Base-by-base conservation (phyloP, 1,140 invertebrate species). In the Trichonephila clavipes region DNA sequence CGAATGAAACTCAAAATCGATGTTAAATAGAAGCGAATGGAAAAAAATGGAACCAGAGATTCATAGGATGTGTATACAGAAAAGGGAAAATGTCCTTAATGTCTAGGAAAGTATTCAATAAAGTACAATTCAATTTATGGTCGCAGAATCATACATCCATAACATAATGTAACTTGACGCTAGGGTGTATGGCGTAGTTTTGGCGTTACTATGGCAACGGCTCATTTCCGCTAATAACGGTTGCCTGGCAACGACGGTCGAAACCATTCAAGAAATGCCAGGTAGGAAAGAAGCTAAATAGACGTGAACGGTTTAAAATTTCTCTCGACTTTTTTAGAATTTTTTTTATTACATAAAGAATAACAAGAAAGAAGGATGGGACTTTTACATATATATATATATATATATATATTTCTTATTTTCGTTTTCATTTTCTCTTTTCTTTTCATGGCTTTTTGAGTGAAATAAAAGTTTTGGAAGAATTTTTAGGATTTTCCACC, bases 161-260 rank as follows among this genome's bases (percentile, higher is more conserved):
- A 92, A 92, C 91, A 87, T 92, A 87, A 92, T 86, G 91, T 92
- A 92, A 92, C 82, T 28, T 92, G 91, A 92, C 58, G 91, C 91
- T 92, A 87, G 91, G 34, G 91, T 92, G 77, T 87, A 92, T 66
- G 83, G 91, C 91, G 91, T 92, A 92, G 91, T 64, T 92, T 92
- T 83, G 40, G 64, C 44, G 91, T 92, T 87, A n/a, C 91, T 77
- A 92, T 92, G 51, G 91, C 91, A 92, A 92, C 91, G 77, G 91
- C 91, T 92, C 91, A 92, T 92, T 92, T 92, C 91, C 91, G 91
- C 91, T 92, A 92, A 92, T 92, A 92, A 92, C 91, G 19, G 91
- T 92, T 77, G 91, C 91, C n/a, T 24, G 28, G 91, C 83, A 87
- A 92, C 91, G 61, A 34, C 66, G 91, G 91, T 87, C 44, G 83